Evolutionary conservation across 2,113 vertebrate species (phyloP).

Genomic region (Acrocephalus kingi): DNA sequence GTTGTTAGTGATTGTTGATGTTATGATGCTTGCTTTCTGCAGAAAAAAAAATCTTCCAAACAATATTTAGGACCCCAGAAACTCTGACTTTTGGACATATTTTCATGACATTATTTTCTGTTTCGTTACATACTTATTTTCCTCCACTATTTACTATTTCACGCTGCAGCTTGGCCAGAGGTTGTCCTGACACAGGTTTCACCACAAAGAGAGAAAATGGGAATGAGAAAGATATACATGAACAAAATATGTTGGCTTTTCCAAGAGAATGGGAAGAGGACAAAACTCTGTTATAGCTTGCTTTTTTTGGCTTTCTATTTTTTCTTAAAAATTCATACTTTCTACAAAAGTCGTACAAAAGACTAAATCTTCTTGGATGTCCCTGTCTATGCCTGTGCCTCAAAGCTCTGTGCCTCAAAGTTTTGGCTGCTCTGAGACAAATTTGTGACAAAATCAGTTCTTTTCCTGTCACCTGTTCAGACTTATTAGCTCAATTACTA

Average conservation of each 20-base stretch:
- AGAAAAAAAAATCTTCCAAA: not conserved
- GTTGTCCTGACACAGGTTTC: not conserved
- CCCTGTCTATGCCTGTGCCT: not conserved
- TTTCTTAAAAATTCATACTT: not conserved
- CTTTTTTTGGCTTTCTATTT: not conserved
- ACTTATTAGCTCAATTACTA: not conserved
- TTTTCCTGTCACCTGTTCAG: not conserved
- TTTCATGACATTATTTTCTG: not conserved
- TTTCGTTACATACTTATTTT: not conserved
- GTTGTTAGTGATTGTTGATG: not conserved
- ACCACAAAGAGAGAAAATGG: not conserved
- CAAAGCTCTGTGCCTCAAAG: not conserved
- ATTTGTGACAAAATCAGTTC: not conserved
- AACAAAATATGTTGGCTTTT: not conserved
- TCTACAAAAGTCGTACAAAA: not conserved
- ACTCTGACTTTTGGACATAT: not conserved
- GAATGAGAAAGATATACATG: rapidly evolving
- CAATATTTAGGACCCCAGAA: not conserved
- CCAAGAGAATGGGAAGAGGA: not conserved
- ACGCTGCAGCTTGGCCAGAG: not conserved
- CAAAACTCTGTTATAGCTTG: not conserved
- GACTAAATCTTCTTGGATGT: not conserved
- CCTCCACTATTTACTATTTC: not conserved
- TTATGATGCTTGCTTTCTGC: not conserved
- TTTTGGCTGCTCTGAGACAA: not conserved